Conservation (phyloP, 1,140 invertebrate genomes). For the Euborellia annulipes region DNA sequence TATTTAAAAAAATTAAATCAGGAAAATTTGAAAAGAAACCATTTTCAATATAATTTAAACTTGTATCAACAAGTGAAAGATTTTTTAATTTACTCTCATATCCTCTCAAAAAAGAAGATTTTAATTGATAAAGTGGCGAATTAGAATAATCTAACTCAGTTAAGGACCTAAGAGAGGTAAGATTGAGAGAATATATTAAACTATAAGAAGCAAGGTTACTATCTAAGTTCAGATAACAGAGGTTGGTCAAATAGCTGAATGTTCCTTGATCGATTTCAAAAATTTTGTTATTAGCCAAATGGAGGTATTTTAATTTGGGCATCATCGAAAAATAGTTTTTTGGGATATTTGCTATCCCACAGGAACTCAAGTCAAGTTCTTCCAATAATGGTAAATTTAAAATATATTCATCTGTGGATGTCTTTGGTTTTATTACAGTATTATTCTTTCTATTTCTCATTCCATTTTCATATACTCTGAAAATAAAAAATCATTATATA, state of each 20-base stretch:
- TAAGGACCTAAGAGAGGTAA: slow-evolving; percentile 20
- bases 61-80: slow-evolving; percentile 33
- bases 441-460: no score
- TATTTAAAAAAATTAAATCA: slow-evolving; percentile 29
- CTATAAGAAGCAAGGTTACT: slow-evolving; percentile 21
- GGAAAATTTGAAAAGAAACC: slow-evolving; percentile 26
- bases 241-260: slow-evolving; percentile 24
- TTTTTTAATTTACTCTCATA: slow-evolving; percentile 26
- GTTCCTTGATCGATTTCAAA: slow-evolving; percentile 23
- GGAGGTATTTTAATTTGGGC: slow-evolving; percentile 27
- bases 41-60: slow-evolving; percentile 22
- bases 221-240: slow-evolving; percentile 33
- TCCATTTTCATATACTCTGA: no score
- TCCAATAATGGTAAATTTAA: no score
- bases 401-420: no score
- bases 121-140: slow-evolving; percentile 27
- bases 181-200: slow-evolving; percentile 23
- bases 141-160: slow-evolving; percentile 32
- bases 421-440: no score
- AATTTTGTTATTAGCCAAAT: slow-evolving; percentile 34
- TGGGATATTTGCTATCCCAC: no score
- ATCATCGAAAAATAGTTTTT: slow-evolving; percentile 25
- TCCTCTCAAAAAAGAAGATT: slow-evolving; percentile 23
- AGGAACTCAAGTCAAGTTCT: no score
- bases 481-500: no score